Base-by-base conservation (phyloP, 1,140 invertebrate species). In the Cydia fagiglandana region DNA sequence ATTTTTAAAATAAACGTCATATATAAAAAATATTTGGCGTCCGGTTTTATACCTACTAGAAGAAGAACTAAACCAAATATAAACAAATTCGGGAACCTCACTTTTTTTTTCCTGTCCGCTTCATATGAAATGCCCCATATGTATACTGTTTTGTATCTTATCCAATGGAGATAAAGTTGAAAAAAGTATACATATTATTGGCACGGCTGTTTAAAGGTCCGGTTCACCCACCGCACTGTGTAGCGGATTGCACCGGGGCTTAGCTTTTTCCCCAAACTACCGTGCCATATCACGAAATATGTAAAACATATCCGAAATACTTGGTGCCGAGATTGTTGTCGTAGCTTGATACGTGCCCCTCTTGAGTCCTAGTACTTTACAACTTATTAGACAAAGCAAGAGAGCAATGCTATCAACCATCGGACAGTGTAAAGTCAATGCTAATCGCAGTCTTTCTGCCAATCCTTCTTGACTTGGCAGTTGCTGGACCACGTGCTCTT, bases 401-500 rank as follows among this genome's bases (percentile, higher is more conserved):
- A 85, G 89, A 88, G 84, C 82, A 80, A 79, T 84, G 89, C 86
- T 89, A 82, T 24, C 90, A 82, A 87, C 88, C 91, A 88, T 91
- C 88, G 91, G 86, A 86, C 91, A 93, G 91, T 87, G 75, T 83
- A 84, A 88, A 87, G 86, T 86, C 88, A 85, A 83, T 89, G 87
- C 88, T 91, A 89, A 91, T 81, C 73, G 75, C 84, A 91, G 91
- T 91, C 89, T 79, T 93, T 91, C 79, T 93, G 90, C 80, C 89
- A 89, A 86, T 90, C 91, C 10, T 93, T 93, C 77, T 79, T 93
- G 6, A 96, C 95, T 83, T 97, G 96, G 95, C 97, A 99, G 96
- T 95, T 99, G 81, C 95, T 99, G 94, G 99, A 99, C 93, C 98
- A 99, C 94, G 97, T 99, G 64, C 95, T 99, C 45, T 99, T 99